These are phyloP conservation scores for Meandrina meandrites DNA, from an alignment of 92 coral and sea anemone species.

Conservation along the genomic window DNA sequence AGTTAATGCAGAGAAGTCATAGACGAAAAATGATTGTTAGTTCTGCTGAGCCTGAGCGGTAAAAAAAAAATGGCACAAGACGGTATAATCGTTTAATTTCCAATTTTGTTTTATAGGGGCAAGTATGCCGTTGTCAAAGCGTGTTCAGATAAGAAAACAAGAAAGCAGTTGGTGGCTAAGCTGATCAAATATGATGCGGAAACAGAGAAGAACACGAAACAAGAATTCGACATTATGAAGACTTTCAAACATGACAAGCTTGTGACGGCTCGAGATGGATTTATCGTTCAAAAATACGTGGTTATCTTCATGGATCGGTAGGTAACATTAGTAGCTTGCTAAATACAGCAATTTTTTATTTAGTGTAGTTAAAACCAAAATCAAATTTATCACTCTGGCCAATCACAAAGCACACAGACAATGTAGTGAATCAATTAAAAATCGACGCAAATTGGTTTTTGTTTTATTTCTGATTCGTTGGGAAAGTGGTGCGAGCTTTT, in stretches of 20 bases:
- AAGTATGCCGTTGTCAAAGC: constrained; percentile 85
- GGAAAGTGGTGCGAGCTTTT: too few species aligned
- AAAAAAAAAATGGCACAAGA: too few species aligned
- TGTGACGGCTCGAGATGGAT: constrained; percentile 74
- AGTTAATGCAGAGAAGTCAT: too few species aligned
- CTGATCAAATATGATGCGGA: constrained; percentile 78
- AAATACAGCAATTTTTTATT: too few species aligned
- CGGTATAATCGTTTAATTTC: background rate
- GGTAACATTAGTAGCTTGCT: constrained; percentile 2
- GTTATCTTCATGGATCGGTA: constrained; percentile 81
- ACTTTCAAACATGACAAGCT: constrained; percentile 75
- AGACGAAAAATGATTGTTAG: too few species aligned
- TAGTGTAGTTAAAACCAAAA: too few species aligned
- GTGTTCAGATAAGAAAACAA: constrained; percentile 73
- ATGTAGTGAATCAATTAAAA: too few species aligned
- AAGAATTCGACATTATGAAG: constrained; percentile 79
- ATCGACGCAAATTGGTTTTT: too few species aligned
- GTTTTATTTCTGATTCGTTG: too few species aligned
- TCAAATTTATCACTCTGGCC: too few species aligned
- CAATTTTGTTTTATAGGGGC: constrained; percentile 54
- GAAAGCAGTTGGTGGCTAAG: constrained; percentile 72
- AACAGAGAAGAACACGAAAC: constrained; percentile 76
- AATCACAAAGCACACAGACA: too few species aligned
- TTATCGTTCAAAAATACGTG: constrained; percentile 75
- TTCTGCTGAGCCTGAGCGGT: too few species aligned